A percentile compares a stretch with the other conserved stretches of the same genome.
These are phyloP conservation scores for Venustoraphidia nigricollis DNA, from an alignment of 2,888 invertebrate species.

Conservation along the genomic window DNA sequence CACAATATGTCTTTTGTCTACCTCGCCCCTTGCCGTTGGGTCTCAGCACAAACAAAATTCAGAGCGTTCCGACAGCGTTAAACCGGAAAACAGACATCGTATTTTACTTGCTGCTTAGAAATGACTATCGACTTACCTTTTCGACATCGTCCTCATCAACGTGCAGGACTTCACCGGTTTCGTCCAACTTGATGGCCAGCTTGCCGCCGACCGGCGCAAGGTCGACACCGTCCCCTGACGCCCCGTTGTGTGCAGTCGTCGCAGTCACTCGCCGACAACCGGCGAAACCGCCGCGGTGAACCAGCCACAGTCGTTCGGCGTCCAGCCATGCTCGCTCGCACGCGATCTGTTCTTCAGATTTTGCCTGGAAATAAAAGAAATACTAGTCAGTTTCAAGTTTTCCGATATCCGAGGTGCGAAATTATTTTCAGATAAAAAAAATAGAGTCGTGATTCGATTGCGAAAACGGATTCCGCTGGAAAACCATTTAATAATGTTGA, in stretches of 20 bases:
- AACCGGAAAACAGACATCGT: too few species aligned
- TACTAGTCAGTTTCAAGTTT: too few species aligned
- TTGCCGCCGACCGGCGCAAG: constrained; percentile 38
- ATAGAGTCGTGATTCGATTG: too few species aligned
- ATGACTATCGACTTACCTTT: constrained; percentile 41
- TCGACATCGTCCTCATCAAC: constrained; percentile 95
- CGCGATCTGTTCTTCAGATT: constrained; percentile 48
- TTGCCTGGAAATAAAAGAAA: constrained; percentile 36
- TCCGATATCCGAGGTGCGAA: too few species aligned
- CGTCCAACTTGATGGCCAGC: constrained; percentile 59
- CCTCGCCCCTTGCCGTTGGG: too few species aligned
- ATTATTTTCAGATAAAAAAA: too few species aligned
- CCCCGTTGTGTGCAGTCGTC: constrained; percentile 1
- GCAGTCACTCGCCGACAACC: constrained; percentile 39
- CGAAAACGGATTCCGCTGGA: too few species aligned
- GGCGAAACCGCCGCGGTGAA: constrained; percentile 87
- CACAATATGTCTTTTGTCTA: too few species aligned
- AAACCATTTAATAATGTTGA: too few species aligned
- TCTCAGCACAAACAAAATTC: too few species aligned
- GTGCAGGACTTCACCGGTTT: constrained; percentile 65
- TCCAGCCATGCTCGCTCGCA: constrained; percentile 52
- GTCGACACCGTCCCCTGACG: constrained; percentile 18
- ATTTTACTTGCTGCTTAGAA: neutral
- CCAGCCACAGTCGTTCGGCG: constrained; percentile 74
- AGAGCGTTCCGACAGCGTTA: too few species aligned